phyloP scores from a whole-genome alignment of 2,113 vertebrate species.

The Ciconia maguari region DNA sequence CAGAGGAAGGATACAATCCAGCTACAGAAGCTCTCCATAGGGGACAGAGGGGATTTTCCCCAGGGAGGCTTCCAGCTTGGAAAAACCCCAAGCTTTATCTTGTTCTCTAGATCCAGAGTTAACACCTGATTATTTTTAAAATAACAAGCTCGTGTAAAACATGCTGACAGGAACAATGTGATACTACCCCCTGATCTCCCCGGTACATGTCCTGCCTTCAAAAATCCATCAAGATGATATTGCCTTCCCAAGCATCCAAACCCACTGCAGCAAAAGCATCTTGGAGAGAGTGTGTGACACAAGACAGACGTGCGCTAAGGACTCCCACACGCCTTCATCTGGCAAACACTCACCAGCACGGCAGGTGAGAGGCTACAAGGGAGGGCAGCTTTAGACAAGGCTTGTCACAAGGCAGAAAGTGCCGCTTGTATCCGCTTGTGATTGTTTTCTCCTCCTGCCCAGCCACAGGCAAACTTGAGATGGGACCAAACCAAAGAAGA shows the following conservation, averaged over 20 bases:
- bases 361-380: neutral
- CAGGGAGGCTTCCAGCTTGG: too few species aligned
- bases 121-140: slow-evolving; percentile 1
- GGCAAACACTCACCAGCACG: neutral
- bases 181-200: neutral
- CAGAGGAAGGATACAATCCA: neutral
- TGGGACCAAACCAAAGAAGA: neutral
- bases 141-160: neutral
- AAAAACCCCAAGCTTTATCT: neutral
- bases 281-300: neutral
- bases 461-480: neutral
- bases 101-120: neutral
- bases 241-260: neutral
- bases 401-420: fast-evolving
- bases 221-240: fast-evolving
- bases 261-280: neutral
- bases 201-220: neutral
- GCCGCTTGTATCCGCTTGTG: fast-evolving
- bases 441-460: neutral
- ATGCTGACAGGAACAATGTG: neutral
- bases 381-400: neutral
- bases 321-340: neutral
- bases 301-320: neutral
- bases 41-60: neutral
- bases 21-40: neutral